These are phyloP conservation scores for Tetrax tetrax DNA, from an alignment of 2,113 vertebrate species.

Conservation along the genomic window DNA sequence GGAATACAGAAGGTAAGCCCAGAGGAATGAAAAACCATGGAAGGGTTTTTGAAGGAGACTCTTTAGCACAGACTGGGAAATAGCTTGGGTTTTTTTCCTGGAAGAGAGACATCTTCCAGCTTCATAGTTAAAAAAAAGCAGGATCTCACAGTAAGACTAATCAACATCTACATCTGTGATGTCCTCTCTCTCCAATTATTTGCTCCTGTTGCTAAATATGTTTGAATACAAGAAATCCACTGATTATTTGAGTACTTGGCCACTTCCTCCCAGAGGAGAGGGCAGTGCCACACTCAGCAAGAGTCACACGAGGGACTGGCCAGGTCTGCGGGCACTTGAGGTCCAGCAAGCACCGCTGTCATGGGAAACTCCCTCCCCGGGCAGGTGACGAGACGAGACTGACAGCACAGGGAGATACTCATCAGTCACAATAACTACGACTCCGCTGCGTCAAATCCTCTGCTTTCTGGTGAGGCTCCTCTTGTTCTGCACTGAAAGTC, in stretches of 20 bases:
- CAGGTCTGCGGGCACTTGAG: no score
- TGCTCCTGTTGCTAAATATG: neutral
- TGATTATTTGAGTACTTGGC: neutral
- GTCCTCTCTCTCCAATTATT: neutral
- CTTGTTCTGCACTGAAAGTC: neutral
- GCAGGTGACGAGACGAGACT: fast-evolving
- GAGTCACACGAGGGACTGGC: neutral
- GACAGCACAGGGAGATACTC: neutral
- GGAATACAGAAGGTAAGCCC: neutral
- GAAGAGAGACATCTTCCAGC: neutral
- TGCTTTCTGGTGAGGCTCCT: neutral
- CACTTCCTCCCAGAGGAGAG: neutral
- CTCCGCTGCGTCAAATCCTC: neutral
- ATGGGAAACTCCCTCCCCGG: neutral
- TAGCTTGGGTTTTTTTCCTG: no score
- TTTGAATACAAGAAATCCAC: neutral
- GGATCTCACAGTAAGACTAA: neutral
- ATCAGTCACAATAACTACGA: fast-evolving
- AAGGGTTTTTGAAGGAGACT: neutral
- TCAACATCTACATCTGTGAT: neutral
- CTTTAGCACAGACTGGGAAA: neutral
- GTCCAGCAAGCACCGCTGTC: neutral
- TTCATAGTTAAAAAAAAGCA: neutral
- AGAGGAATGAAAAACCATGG: neutral
- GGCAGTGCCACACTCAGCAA: neutral